phyloP scores from a whole-genome alignment of 2,888 invertebrate species.

The Caenorhabditis sp. region DNA sequence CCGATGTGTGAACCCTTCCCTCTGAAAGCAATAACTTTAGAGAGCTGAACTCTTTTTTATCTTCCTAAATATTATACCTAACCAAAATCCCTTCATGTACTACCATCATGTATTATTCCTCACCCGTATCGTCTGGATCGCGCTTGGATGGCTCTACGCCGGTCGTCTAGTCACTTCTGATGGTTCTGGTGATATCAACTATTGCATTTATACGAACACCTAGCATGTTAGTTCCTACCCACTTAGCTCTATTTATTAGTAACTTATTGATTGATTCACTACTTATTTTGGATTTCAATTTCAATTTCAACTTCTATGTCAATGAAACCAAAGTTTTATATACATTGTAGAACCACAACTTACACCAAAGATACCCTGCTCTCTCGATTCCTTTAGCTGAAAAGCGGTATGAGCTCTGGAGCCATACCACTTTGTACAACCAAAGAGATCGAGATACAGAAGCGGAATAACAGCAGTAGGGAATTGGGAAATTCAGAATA shows the following conservation, averaged over 20 bases:
- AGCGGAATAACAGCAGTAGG: not conserved
- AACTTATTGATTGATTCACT: slow-evolving; percentile 36
- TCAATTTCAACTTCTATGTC: too few species aligned
- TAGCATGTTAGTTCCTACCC: slow-evolving; percentile 26
- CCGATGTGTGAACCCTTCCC: slow-evolving; percentile 11
- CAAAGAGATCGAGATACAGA: slow-evolving; percentile 59
- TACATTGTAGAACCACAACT: slow-evolving; percentile 23
- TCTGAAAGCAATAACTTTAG: slow-evolving; percentile 9
- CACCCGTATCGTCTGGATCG: too few species aligned
- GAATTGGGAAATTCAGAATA: not conserved
- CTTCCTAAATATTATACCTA: slow-evolving; percentile 15
- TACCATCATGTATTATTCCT: not conserved
- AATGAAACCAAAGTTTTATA: too few species aligned
- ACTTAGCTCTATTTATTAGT: slow-evolving; percentile 51
- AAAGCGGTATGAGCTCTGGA: slow-evolving; percentile 58
- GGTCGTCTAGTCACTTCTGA: too few species aligned
- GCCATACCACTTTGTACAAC: slow-evolving; percentile 69
- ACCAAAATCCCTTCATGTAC: slow-evolving; percentile 10
- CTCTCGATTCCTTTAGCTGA: slow-evolving; percentile 59
- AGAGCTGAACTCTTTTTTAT: not conserved
- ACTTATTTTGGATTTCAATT: slow-evolving; percentile 19
- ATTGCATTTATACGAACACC: slow-evolving; percentile 14
- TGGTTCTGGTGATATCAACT: not conserved
- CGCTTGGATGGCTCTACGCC: too few species aligned
- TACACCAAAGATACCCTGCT: not conserved